These are phyloP conservation scores for Vanessa tameamea DNA, from an alignment of 1,140 invertebrate species.

Conservation along the genomic window DNA sequence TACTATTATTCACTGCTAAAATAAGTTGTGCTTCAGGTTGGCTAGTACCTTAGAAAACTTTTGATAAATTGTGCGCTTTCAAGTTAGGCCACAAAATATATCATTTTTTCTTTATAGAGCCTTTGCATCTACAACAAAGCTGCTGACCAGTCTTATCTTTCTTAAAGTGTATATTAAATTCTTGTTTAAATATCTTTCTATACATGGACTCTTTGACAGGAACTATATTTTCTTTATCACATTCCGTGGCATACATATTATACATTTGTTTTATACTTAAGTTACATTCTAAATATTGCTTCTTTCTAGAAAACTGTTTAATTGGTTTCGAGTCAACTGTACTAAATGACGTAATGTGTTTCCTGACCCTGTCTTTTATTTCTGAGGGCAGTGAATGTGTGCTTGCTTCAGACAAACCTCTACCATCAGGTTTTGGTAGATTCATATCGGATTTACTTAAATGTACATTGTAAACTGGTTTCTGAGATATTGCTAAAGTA, in stretches of 20 bases:
- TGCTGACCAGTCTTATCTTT: constrained; percentile 63
- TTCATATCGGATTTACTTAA: constrained; percentile 70
- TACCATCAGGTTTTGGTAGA: constrained; percentile 70
- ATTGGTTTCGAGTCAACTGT: constrained; percentile 66
- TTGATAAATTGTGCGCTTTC: background rate
- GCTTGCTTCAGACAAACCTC: constrained; percentile 63
- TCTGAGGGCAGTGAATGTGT: constrained; percentile 60
- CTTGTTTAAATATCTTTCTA: constrained; percentile 75
- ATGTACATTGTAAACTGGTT: constrained; percentile 75
- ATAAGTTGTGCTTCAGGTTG: background rate
- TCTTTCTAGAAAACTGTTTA: constrained; percentile 69
- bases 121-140: constrained; percentile 68
- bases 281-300: constrained; percentile 72
- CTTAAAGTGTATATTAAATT: constrained; percentile 78
- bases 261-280: constrained; percentile 79
- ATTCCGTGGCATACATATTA: constrained; percentile 70
- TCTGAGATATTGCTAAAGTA: constrained; percentile 73
- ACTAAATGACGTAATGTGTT: constrained; percentile 66
- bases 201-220: constrained; percentile 78
- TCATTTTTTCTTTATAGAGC: constrained; percentile 62
- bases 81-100: background rate
- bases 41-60: background rate
- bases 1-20: no score
- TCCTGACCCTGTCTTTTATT: constrained; percentile 65
- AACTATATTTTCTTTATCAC: constrained; percentile 55